Evolutionary conservation across 2,797 vertebrate species (phyloP).

Genomic region (Chiloscyllium punctatum): DNA sequence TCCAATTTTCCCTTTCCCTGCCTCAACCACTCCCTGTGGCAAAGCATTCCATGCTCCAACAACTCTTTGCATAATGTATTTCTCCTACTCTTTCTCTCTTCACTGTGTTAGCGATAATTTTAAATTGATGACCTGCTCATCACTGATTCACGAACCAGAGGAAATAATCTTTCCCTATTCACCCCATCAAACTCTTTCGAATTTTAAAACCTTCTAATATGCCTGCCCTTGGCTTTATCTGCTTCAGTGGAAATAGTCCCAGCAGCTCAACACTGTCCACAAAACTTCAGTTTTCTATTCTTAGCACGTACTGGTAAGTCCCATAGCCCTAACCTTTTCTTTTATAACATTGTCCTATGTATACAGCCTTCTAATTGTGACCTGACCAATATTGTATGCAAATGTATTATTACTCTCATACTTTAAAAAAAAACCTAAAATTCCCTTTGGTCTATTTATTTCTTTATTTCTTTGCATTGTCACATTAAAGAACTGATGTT

Average conservation of each 20-base stretch:
- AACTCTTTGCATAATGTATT: background rate
- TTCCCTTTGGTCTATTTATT: background rate
- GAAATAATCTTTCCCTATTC: slow-evolving; percentile 4
- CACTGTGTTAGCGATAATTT: background rate
- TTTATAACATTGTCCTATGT: background rate
- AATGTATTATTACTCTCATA: background rate
- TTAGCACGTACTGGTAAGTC: background rate
- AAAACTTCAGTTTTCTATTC: background rate
- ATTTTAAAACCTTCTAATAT: background rate
- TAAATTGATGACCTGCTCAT: background rate
- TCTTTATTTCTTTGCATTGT: background rate
- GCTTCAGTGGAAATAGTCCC: background rate
- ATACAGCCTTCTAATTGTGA: background rate
- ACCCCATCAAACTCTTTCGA: background rate
- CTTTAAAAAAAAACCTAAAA: background rate
- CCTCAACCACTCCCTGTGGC: background rate
- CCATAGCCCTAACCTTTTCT: background rate
- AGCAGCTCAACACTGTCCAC: background rate
- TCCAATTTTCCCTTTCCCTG: slow-evolving; percentile 18
- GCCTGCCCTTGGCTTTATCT: background rate
- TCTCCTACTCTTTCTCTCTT: background rate
- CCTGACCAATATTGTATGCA: background rate
- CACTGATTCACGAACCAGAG: background rate
- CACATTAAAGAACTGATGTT: background rate
- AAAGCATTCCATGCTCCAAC: background rate